These are phyloP conservation scores for Gymnorhina tibicen DNA, from an alignment of 2,113 vertebrate species.

Conservation along the genomic window DNA sequence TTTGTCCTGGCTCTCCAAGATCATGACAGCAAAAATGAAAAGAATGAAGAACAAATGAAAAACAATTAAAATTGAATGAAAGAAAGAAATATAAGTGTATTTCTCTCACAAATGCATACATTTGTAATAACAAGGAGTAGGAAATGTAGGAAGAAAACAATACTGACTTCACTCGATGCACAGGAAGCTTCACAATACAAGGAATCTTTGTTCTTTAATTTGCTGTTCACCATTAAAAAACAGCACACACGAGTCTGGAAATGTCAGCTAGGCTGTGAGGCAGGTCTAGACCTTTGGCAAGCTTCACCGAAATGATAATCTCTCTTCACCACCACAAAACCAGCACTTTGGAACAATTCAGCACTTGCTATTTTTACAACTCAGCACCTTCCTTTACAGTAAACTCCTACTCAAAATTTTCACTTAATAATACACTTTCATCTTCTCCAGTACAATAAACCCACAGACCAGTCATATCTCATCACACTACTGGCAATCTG, in stretches of 20 bases:
- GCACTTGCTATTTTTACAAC: not conserved
- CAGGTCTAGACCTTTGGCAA: not conserved
- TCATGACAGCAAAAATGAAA: not conserved
- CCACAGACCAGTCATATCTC: not conserved
- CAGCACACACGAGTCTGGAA: not conserved
- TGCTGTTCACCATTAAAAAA: not conserved
- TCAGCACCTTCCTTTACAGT: not conserved
- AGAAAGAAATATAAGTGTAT: not conserved
- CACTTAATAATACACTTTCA: not conserved
- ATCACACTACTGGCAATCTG: not conserved
- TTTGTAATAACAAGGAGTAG: not conserved
- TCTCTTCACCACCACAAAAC: not conserved
- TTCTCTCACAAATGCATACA: not conserved
- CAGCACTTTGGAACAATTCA: not conserved
- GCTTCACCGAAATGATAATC: not conserved
- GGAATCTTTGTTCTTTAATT: not conserved
- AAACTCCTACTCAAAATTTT: conserved; percentile 29
- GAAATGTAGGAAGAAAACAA: not conserved
- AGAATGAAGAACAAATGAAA: not conserved
- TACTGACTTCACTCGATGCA: not conserved
- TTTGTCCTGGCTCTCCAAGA: not conserved
- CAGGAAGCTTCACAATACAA: not conserved
- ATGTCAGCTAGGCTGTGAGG: not conserved
- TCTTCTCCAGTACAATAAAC: not conserved
- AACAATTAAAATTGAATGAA: not conserved